Conservation (phyloP, 2,888 invertebrate genomes). For the Empis livida region DNA sequence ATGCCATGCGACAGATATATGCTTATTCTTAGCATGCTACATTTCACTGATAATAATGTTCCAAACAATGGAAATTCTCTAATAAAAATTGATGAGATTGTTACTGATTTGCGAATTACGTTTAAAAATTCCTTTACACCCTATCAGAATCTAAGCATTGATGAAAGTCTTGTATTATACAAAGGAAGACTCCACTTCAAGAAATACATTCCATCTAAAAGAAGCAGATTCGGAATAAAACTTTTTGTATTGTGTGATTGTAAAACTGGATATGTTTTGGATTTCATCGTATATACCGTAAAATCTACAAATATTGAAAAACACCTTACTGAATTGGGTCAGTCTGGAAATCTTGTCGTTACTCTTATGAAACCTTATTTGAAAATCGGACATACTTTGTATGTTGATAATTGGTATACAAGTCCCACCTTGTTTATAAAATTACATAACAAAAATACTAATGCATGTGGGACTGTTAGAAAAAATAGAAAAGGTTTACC, state of each 20-base stretch:
- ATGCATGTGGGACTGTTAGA: background rate
- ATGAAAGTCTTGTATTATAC: background rate
- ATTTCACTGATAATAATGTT: conserved; percentile 1
- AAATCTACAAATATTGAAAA: background rate
- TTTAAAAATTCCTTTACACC: background rate
- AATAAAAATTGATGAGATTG: too few species aligned
- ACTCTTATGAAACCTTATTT: background rate
- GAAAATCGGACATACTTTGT: background rate
- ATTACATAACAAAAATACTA: background rate
- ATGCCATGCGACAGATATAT: background rate
- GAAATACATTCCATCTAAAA: background rate
- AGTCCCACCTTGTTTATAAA: background rate
- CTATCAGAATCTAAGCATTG: background rate
- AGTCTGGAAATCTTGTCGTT: background rate
- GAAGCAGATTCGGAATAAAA: background rate
- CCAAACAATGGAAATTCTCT: background rate
- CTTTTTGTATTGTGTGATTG: background rate
- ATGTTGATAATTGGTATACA: conserved; percentile 1
- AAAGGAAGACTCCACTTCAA: background rate
- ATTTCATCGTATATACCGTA: background rate
- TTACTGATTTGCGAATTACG: background rate
- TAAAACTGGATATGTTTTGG: too few species aligned
- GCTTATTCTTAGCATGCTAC: background rate
- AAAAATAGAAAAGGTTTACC: background rate
- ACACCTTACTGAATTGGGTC: background rate